Conservation (phyloP, 2,888 invertebrate species). For the Smittia aterrima region DNA sequence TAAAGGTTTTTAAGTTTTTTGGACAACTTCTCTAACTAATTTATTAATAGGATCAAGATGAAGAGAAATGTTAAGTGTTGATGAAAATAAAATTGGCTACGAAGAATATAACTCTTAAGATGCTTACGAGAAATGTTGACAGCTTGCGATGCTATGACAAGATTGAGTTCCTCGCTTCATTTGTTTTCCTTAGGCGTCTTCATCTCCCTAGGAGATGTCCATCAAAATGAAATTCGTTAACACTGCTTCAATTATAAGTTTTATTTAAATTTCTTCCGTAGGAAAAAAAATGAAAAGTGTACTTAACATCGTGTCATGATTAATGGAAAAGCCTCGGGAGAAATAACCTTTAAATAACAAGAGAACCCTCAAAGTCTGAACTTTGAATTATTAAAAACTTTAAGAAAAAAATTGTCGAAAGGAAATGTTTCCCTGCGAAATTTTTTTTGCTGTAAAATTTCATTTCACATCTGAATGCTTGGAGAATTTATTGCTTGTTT, state of each 20-base stretch:
- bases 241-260: background rate
- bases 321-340: constrained; percentile 8
- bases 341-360: background rate
- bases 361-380: background rate
- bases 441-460: constrained; percentile 11
- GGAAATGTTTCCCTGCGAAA: background rate
- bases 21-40: background rate
- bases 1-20: no score
- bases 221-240: background rate
- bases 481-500: constrained; percentile 27
- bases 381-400: constrained; percentile 16
- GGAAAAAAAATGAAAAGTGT: background rate
- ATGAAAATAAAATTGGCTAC: background rate
- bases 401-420: background rate
- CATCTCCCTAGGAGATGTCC: background rate
- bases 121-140: background rate
- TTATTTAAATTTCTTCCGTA: background rate
- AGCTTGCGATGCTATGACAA: background rate
- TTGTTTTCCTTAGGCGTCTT: background rate
- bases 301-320: background rate
- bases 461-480: constrained; percentile 29
- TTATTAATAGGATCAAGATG: background rate
- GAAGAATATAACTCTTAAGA: background rate
- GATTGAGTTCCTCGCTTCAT: background rate
- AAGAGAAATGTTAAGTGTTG: background rate